Evolutionary conservation across 1,140 invertebrate genomes (phyloP).

Genomic region (Bilobella aurantiaca): DNA sequence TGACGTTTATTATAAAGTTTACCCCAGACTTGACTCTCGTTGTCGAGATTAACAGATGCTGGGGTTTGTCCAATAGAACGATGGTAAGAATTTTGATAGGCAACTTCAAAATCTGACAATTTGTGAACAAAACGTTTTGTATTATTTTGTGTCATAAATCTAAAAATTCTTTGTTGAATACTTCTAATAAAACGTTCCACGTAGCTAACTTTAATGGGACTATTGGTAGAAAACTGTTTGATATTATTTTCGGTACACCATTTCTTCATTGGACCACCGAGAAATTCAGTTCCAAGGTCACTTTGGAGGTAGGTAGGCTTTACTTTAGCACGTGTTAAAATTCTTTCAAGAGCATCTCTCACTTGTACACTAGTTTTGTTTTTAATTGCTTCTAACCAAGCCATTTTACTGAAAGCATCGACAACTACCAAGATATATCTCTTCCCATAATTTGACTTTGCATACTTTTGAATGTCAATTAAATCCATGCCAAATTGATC

Average conservation of each 20-base stretch:
- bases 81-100: slow-evolving; percentile 6
- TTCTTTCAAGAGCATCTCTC: neutral
- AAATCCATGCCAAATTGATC: slow-evolving; percentile 13
- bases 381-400: slow-evolving; percentile 6
- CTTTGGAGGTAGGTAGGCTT: neutral
- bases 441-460: slow-evolving; percentile 11
- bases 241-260: neutral
- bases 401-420: slow-evolving; percentile 7
- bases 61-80: slow-evolving; percentile 2
- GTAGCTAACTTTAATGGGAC: neutral
- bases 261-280: neutral
- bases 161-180: neutral
- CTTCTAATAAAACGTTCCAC: slow-evolving; percentile 16
- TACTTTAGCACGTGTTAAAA: neutral
- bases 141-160: slow-evolving; percentile 9
- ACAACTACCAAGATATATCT: neutral
- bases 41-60: slow-evolving; percentile 6
- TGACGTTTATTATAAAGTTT: slow-evolving; percentile 7
- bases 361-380: neutral
- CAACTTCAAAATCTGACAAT: slow-evolving; percentile 4
- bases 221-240: neutral
- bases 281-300: neutral
- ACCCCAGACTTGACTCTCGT: slow-evolving; percentile 8
- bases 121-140: slow-evolving; percentile 9
- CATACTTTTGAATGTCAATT: slow-evolving; percentile 10